These are phyloP conservation scores for Bathynomus jamesi DNA, from an alignment of 1,140 invertebrate genomes.

Conservation along the genomic window DNA sequence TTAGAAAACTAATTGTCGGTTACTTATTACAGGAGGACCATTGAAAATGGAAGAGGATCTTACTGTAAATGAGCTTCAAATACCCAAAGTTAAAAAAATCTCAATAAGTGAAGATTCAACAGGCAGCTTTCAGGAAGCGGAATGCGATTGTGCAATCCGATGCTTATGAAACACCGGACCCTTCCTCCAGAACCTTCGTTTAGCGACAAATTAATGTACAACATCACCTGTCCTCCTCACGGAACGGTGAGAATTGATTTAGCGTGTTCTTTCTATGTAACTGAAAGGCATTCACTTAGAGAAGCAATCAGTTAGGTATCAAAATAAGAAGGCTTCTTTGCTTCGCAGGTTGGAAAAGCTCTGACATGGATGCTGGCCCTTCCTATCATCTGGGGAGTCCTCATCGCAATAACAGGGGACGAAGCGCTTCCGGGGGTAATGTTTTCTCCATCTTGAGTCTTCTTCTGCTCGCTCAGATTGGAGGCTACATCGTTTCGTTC, in stretches of 20 bases:
- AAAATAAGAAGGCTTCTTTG: neutral
- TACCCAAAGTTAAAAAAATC: too few species aligned
- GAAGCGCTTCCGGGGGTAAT: constrained; percentile 14
- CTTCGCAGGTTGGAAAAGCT: constrained; percentile 12
- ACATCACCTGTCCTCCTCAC: neutral
- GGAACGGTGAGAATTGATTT: neutral
- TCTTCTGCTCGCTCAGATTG: constrained; percentile 5
- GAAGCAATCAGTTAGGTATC: neutral
- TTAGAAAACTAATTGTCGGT: too few species aligned
- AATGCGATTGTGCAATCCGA: neutral
- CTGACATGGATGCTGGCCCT: constrained; percentile 5
- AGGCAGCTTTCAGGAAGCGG: too few species aligned
- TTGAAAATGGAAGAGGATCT: too few species aligned
- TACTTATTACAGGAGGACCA: too few species aligned
- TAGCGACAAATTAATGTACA: neutral
- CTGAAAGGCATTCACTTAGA: neutral
- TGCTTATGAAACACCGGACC: neutral
- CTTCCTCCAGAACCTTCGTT: neutral
- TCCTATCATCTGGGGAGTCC: constrained; percentile 4
- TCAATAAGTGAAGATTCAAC: too few species aligned
- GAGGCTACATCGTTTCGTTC: constrained; percentile 58
- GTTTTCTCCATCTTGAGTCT: constrained; percentile 15
- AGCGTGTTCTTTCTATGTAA: too few species aligned
- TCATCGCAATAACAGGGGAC: constrained; percentile 1
- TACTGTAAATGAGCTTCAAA: too few species aligned